Evolutionary conservation across 2,797 vertebrate species (phyloP), one percentile per base, ranked within the genome.

Genomic region (Coluber constrictor): DNA sequence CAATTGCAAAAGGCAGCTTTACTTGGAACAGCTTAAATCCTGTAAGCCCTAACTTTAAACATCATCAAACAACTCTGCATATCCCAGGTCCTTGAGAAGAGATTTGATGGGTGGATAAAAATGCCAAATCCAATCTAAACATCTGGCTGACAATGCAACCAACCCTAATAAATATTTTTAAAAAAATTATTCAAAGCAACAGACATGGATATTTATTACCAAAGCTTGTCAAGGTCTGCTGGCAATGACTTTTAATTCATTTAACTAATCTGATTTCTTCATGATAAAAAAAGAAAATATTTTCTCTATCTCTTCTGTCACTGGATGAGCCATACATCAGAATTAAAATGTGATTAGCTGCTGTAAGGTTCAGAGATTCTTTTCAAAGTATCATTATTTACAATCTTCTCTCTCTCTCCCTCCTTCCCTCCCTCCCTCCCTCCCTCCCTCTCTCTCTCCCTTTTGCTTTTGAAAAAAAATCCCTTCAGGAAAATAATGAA

Each of bases 261-360:
- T 94, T 91, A 91, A 93, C 95, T 95, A 60, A 93, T 95, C 92
- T 95, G 88, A 96, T 96, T 96, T 95, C 93, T 92, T 63, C 93
- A 93, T 93, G 96, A 95, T 96, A 95, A 96, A 96, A 93, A 56
- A 93, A 54, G 90, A 79, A 88, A 88, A 95, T 94, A 93, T 90
- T 95, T 97, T 96, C 54, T 94, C 87, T 90, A 87, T 93, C 94
- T 95, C 94, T 27, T 93, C 91, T 95, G 92, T 94, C 96, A 94
- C 93, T 93, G 95, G 93, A 94, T 94, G 93, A 96, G 92, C 94
- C 91, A 89, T 94, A 97, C 95, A 93, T 95, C 95, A 96, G 94
- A 96, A 96, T 96, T 97, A 96, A 96, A 96, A 96, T 95, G 94
- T 88, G 90, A 96, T 96, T 97, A 95, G 96, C 94, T 94, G 93